Evolutionary conservation across 2,113 vertebrate species (phyloP), one percentile per base, ranked within the genome.

Genomic region (Pagrus major): DNA sequence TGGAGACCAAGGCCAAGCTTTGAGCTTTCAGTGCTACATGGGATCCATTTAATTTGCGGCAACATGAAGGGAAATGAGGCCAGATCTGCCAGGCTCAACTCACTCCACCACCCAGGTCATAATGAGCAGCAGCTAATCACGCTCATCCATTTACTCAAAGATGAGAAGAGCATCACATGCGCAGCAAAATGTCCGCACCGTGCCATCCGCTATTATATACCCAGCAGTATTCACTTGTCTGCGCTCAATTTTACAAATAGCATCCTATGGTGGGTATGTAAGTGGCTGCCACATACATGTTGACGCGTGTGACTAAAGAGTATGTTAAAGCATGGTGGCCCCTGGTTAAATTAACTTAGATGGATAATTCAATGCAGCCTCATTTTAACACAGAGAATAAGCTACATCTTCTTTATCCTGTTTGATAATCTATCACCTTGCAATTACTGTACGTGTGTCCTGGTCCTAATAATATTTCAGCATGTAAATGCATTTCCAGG

Each of bases 11-110:
- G 86, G 88, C 86, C 87, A 68, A 63, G 85, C 80, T 76, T 78
- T 92, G 74, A 87, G 89, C 89, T 81, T 78, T 74, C 63, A 76
- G 52, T 71, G 73, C 74, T 88, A 75, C 76, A 87, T 21, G 72
- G 83, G 84, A 92, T 91, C 78, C 86, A 88, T 93, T 92, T 94
- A 85, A 92, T 88, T 87, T 91, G 90, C 86, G 65, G 80, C 78
- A 90, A 80, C 81, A 80, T 77, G 77, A 84, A 88, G 83, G 82
- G 71, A 89, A 90, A 86, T 83, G 86, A 92, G 88, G 58, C 78
- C 77, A 87, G 70, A 82, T 85, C 76, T 81, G 78, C 58, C 18
- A 54, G 76, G 61, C 81, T 83, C 72, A 31, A 77, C 85, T 87
- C 66, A 66, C 37, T 80, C 67, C 78, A 80, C 42, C 75, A 87